Conservation (phyloP, 2,888 invertebrate genomes). For the Xylota segnis region DNA sequence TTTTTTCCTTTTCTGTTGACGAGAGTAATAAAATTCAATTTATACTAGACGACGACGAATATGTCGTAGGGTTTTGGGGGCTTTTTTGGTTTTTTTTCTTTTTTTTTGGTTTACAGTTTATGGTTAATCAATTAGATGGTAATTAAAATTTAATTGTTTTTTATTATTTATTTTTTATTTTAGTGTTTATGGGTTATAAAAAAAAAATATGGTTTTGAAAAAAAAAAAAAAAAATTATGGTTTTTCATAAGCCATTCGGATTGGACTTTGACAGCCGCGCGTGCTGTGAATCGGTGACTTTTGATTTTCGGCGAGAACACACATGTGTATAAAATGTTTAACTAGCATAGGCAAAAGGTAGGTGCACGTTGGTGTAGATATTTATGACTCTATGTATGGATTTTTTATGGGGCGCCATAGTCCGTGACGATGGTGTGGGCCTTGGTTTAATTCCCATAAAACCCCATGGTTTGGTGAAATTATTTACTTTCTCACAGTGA, state of each 20-base stretch:
- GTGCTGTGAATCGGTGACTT: slow-evolving; percentile 44
- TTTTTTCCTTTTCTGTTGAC: slow-evolving; percentile 22
- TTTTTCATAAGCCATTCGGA: slow-evolving; percentile 22
- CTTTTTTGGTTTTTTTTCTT: too few relatives aligned
- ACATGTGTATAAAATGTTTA: slow-evolving; percentile 16
- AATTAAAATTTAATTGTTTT: slow-evolving; percentile 69
- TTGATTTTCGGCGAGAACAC: slow-evolving; percentile 15
- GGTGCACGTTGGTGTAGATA: slow-evolving; percentile 20
- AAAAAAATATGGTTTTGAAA: slow-evolving; percentile 33
- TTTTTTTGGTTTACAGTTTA: slow-evolving; percentile 19
- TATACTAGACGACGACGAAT: slow-evolving; percentile 28
- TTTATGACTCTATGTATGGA: slow-evolving; percentile 20
- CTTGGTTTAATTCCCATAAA: slow-evolving; percentile 22
- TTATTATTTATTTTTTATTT: slow-evolving; percentile 72
- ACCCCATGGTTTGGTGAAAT: not conserved
- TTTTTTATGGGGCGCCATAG: slow-evolving; percentile 51
- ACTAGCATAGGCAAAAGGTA: slow-evolving; percentile 4
- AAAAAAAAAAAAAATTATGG: slow-evolving; percentile 21
- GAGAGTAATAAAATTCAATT: slow-evolving; percentile 59
- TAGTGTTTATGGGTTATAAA: slow-evolving; percentile 49
- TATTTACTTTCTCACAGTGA: slow-evolving; percentile 49
- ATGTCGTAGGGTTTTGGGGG: slow-evolving; percentile 17
- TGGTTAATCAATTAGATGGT: slow-evolving; percentile 73
- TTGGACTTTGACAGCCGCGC: slow-evolving; percentile 35
- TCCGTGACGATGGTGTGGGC: slow-evolving; percentile 24